phyloP scores from a whole-genome alignment of 2,888 invertebrate genomes.

The Agrochola lychnidis region DNA sequence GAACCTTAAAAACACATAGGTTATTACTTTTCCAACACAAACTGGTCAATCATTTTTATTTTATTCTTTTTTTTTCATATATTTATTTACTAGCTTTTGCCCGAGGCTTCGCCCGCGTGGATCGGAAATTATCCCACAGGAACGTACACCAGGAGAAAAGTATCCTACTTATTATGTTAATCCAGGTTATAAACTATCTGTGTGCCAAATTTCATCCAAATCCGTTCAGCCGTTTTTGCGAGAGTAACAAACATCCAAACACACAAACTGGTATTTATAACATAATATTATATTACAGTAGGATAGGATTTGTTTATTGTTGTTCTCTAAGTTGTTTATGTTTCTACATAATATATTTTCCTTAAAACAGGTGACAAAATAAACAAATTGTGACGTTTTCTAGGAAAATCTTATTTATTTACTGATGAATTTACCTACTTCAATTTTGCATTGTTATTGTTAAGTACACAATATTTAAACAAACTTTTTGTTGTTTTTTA shows the following conservation, averaged over 20 bases:
- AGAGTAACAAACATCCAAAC: too few species aligned
- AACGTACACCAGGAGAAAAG: too few species aligned
- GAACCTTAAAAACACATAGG: background rate
- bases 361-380: background rate
- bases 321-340: background rate
- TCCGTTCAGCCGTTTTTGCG: too few species aligned
- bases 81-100: background rate
- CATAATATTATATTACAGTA: too few species aligned
- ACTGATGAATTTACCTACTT: background rate
- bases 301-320: background rate
- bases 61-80: background rate
- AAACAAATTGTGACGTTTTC: background rate
- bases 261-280: too few species aligned
- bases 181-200: too few species aligned
- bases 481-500: background rate
- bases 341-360: background rate
- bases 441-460: background rate
- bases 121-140: too few species aligned
- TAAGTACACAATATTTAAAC: background rate
- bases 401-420: background rate
- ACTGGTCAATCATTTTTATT: too few species aligned
- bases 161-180: too few species aligned
- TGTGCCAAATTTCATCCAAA: too few species aligned
- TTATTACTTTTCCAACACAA: background rate
- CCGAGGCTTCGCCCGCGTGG: too few species aligned